These are phyloP conservation scores for Acleris literana DNA, from an alignment of 2,888 invertebrate genomes.

Conservation along the genomic window DNA sequence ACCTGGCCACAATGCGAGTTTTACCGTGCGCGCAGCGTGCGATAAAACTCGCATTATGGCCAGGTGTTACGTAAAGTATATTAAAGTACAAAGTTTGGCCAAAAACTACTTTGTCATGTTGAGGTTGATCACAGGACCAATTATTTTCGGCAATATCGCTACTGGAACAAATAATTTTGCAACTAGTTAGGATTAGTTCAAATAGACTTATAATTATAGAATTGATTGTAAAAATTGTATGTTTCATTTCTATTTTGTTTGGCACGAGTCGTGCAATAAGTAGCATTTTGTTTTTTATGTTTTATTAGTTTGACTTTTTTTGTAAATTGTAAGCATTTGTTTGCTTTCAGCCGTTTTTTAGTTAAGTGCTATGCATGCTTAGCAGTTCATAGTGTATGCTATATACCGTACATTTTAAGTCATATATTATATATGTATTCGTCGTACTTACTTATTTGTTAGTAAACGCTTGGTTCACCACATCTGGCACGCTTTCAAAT, in stretches of 20 bases:
- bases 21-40: no score
- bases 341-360: conserved; percentile 75
- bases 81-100: no score
- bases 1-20: no score
- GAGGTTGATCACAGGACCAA: not conserved
- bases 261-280: conserved; percentile 41
- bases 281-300: conserved; percentile 45
- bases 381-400: conserved; percentile 81
- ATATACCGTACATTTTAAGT: conserved; percentile 68
- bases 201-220: conserved; percentile 38
- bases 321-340: conserved; percentile 84
- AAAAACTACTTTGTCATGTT: no score
- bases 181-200: conserved; percentile 33
- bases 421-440: conserved; percentile 73
- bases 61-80: no score
- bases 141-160: not conserved
- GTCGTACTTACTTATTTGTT: conserved; percentile 81
- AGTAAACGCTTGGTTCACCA: conserved; percentile 69
- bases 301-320: conserved; percentile 59
- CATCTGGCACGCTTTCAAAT: conserved; percentile 83
- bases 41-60: no score
- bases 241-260: conserved; percentile 31
- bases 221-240: conserved; percentile 43
- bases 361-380: conserved; percentile 81
- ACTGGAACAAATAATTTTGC: conserved; percentile 23